Evolutionary conservation across 2,797 vertebrate genomes (phyloP).

Genomic region (Streptopelia turtur): DNA sequence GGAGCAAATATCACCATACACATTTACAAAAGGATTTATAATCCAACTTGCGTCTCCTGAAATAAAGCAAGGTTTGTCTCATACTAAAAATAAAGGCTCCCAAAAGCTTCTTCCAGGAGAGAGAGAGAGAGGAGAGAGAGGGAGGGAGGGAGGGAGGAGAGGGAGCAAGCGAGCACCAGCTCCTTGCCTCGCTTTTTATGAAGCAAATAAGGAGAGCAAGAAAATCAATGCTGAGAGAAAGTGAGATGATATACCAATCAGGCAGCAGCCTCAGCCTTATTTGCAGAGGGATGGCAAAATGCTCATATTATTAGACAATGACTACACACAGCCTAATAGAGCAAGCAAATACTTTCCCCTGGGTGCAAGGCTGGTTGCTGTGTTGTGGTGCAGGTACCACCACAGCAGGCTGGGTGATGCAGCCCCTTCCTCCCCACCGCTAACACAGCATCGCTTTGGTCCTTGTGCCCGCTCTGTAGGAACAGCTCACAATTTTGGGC

Average conservation of each 20-base stretch:
- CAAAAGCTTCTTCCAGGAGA: constrained; percentile 76
- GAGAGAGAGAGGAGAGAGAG: constrained; percentile 42
- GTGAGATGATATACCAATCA: constrained; percentile 83
- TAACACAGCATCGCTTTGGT: not conserved
- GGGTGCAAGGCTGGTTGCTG: constrained; percentile 46
- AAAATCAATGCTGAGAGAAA: constrained; percentile 82
- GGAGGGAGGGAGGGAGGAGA: constrained; percentile 28
- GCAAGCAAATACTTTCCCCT: constrained; percentile 56
- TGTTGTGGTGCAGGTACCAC: constrained; percentile 48
- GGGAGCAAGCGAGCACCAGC: constrained; percentile 64
- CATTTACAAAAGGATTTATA: constrained; percentile 94
- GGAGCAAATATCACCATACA: constrained; percentile 99
- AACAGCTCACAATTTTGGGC: not conserved
- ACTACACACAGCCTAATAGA: constrained; percentile 65
- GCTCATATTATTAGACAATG: constrained; percentile 77
- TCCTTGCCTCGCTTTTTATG: constrained; percentile 78
- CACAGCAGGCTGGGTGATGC: constrained; percentile 15
- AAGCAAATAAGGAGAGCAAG: constrained; percentile 81
- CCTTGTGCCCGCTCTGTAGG: not conserved
- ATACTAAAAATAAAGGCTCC: constrained; percentile 83
- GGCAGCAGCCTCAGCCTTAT: constrained; percentile 79
- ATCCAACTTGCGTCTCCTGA: constrained; percentile 83
- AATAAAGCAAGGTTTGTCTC: constrained; percentile 82
- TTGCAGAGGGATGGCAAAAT: constrained; percentile 78
- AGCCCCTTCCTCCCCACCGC: constrained; percentile 37